Base-by-base conservation (phyloP, 2,797 vertebrate genomes). In the Iguana delicatissima region DNA sequence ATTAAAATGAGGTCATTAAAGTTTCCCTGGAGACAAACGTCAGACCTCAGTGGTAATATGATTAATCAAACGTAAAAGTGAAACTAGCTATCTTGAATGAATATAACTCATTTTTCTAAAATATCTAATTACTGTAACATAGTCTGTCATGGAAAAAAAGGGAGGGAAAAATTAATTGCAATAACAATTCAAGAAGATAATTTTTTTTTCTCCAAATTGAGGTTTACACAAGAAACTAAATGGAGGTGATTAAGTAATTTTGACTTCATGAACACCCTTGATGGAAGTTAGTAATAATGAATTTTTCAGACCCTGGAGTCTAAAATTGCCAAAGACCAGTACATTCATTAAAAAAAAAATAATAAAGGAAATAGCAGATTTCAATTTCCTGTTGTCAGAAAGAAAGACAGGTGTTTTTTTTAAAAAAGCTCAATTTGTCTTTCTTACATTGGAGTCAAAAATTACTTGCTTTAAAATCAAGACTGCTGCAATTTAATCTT, bases 61-160 rank as follows among this genome's bases (percentile, higher is more conserved):
- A 97, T 97, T 97, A 97, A 97, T 96, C 96, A 96, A 96, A 97
- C 96, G 93, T 89, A 95, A 96, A 96, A 95, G 94, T 95, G 93
- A 96, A 96, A 92, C 93, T 94, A 92, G 32, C 73, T 88, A 84
- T 94, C 95, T 95, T 92, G 95, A 94, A 92, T 94, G 95, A 94
- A 94, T 80, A 89, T 95, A 94, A 96, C 94, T 96, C 96, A 94
- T 96, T 96, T 96, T 96, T 95, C 94, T 96, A 92, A 96, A 95
- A 95, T 96, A 95, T 96, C 96, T 97, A 97, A 97, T 97, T 97
- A 96, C 94, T 95, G 93, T 93, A 96, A 95, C 92, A 95, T 96
- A 95, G n/a, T 95, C 95, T 95, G 91, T 92, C 92, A 87, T 87
- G 94, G 91, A 94, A 87, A 91, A 93, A 73, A 42, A 4, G 2